phyloP scores from a whole-genome alignment of 2,113 vertebrate genomes.

The Paramormyrops kingsleyae region DNA sequence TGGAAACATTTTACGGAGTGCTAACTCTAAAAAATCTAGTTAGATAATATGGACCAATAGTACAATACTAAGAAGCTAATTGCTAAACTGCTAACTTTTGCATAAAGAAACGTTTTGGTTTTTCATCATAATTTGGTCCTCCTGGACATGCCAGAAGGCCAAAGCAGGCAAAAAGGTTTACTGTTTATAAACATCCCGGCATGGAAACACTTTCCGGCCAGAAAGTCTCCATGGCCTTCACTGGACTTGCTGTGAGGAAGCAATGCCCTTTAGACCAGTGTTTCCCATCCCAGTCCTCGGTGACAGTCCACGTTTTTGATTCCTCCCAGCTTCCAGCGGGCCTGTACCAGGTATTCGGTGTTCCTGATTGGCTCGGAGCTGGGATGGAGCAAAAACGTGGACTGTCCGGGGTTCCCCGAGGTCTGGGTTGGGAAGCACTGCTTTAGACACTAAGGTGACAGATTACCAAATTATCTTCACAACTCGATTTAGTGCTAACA shows the following conservation, averaged over 20 bases:
- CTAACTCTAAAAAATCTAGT: neutral
- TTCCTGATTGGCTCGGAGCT: no score
- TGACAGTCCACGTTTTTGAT: no score
- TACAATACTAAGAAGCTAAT: neutral
- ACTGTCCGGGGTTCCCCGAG: no score
- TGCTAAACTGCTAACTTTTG: neutral
- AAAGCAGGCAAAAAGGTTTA: neutral
- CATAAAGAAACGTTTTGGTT: neutral
- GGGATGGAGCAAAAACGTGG: no score
- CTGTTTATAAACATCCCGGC: neutral
- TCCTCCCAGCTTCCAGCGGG: no score
- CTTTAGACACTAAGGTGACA: neutral
- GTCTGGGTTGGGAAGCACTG: no score
- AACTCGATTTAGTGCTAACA: neutral
- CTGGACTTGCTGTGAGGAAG: neutral
- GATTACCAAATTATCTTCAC: neutral
- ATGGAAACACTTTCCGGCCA: neutral
- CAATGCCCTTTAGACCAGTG: neutral
- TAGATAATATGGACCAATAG: neutral
- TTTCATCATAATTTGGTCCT: neutral
- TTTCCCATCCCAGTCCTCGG: no score
- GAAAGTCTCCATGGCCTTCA: neutral
- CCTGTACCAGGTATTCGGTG: no score
- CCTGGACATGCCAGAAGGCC: neutral
- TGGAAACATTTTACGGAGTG: neutral